Conservation (phyloP, 2,113 vertebrate species). For the Canis aureus region DNA sequence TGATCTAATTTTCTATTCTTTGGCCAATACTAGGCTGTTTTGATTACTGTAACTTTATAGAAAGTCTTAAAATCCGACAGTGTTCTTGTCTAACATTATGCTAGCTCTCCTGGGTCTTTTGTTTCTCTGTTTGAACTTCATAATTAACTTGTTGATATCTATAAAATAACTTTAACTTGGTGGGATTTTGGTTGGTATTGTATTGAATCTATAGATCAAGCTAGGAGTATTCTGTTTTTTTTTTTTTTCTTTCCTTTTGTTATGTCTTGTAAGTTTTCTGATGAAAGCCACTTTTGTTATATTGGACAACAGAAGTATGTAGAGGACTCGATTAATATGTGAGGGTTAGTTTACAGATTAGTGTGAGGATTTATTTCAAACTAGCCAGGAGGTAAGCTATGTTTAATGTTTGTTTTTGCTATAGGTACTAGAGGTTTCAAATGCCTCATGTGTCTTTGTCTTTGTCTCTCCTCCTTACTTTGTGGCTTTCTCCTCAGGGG, state of each 20-base stretch:
- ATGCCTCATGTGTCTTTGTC: background rate
- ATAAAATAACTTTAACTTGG: background rate
- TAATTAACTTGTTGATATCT: background rate
- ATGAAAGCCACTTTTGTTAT: background rate
- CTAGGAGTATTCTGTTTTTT: background rate
- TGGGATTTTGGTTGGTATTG: background rate
- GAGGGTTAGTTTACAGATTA: background rate
- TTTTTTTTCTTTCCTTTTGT: background rate
- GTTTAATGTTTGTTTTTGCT: background rate
- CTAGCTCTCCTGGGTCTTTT: background rate
- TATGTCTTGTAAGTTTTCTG: background rate
- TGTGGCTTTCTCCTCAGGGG: background rate
- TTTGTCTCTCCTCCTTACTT: background rate
- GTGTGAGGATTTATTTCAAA: background rate
- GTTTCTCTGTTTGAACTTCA: background rate
- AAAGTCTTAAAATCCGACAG: background rate
- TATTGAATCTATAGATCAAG: background rate
- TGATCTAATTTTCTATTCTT: background rate
- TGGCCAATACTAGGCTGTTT: background rate
- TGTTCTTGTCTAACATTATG: background rate
- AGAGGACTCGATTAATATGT: background rate
- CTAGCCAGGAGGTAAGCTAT: background rate
- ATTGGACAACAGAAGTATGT: background rate
- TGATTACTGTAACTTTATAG: background rate
- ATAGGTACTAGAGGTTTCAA: background rate